Evolutionary conservation across 2,888 invertebrate species (phyloP).

Genomic region (Aleiodes leptofemur): DNA sequence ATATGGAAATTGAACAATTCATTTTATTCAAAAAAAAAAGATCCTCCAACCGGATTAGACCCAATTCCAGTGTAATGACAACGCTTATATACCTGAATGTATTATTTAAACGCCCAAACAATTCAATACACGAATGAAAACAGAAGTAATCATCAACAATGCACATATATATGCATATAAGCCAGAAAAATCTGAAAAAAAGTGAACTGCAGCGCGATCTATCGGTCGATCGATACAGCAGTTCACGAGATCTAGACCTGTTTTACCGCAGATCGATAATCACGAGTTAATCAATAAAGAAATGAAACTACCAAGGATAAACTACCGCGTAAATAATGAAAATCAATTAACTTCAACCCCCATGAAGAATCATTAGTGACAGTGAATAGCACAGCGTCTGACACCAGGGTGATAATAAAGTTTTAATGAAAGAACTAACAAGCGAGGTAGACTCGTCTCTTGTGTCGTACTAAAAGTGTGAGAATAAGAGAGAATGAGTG

Average conservation of each 20-base stretch:
- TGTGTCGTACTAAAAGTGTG: too few relatives aligned
- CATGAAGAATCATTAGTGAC: background rate
- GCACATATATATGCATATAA: background rate
- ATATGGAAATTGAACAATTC: constrained; percentile 26
- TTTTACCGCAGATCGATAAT: constrained; percentile 4
- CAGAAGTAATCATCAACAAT: background rate
- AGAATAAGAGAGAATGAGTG: too few relatives aligned
- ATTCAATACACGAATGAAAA: background rate
- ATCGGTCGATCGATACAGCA: constrained; percentile 17
- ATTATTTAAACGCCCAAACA: background rate
- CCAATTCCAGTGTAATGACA: constrained; percentile 14
- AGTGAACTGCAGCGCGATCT: background rate
- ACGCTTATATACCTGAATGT: background rate
- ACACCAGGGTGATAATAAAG: background rate
- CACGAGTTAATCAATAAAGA: too few relatives aligned
- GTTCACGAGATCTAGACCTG: constrained; percentile 9
- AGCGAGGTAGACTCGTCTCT: background rate
- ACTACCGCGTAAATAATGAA: background rate
- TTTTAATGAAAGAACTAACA: constrained; percentile 3
- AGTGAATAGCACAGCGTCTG: background rate
- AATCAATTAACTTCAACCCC: background rate
- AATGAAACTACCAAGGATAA: background rate
- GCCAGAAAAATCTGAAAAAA: background rate
- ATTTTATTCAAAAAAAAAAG: background rate
- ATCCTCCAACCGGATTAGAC: background rate